These are phyloP conservation scores for Heptranchias perlo DNA, from an alignment of 2,113 vertebrate species.

Conservation along the genomic window DNA sequence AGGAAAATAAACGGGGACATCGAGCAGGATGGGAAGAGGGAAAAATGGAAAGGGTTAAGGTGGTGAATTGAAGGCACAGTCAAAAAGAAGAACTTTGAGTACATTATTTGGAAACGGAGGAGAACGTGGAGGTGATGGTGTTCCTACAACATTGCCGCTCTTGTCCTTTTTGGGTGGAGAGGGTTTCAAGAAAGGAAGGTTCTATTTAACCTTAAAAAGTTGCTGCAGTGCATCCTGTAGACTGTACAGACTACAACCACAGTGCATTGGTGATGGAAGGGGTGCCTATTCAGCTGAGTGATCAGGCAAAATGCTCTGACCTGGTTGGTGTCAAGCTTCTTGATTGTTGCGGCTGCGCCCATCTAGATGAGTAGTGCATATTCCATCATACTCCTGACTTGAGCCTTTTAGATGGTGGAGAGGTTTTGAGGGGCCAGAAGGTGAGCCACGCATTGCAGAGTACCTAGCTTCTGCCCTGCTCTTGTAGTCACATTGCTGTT, in stretches of 20 bases:
- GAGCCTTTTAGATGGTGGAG: background rate
- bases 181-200: background rate
- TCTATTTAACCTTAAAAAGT: background rate
- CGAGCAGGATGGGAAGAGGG: background rate
- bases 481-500: background rate
- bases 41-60: background rate
- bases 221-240: background rate
- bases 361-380: background rate
- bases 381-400: background rate
- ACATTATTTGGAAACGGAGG: background rate
- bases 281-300: background rate
- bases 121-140: background rate
- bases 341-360: background rate
- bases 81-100: background rate
- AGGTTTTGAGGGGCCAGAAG: background rate
- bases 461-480: background rate
- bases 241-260: background rate
- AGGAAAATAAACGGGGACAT: background rate
- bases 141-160: background rate
- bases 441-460: background rate
- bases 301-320: background rate
- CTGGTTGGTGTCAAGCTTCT: background rate
- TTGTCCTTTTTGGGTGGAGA: background rate
- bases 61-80: background rate
- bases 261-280: background rate